Base-by-base conservation (phyloP, 2,113 vertebrate species). In the Rhabdornis inornatus region DNA sequence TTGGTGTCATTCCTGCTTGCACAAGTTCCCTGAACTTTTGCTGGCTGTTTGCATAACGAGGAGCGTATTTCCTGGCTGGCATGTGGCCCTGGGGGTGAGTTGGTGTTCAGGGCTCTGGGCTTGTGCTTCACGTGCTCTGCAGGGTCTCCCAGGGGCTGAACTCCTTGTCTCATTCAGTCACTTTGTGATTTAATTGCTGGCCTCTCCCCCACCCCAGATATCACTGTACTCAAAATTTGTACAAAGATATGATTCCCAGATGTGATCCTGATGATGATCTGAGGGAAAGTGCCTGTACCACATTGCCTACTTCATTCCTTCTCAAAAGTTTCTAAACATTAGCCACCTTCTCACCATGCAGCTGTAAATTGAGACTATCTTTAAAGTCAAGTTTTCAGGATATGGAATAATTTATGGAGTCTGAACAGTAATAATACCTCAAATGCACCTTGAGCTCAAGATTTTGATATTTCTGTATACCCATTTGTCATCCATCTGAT, bases 1-100 rank as follows among this genome's bases (percentile, higher is more conserved):
- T 70, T 42, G 53, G 63, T 93, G 63, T 39, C 40, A 49, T 77
- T 95, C 75, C 88, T 93, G 79, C 88, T 95, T 49, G 68, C 63
- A 92, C 88, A 66, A 4, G 50, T 94, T 93, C 86, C 65, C 90
- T 90, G 90, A 92, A 88, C 88, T 76, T 42, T 25, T 93, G 59
- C 68, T 91, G 79, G 71, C 56, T 97, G 94, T 97, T 95, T 97
- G 89, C 92, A 71, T 92, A 95, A 94, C 55, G 50, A 88, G 52
- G 72, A 93, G 86, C 0, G 0, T 40, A 66, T 93, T 97, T 97
- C 90, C 92, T 95, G 92, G 60, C 92, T 94, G 95, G 92, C 72
- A 0, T 16, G 24, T 1, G 7, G 92, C 95, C 90, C 86, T 78
- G 79, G 47, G 66, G 59, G 18, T 0, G n/a, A 93, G 42, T 0